These are phyloP conservation scores for Ips typographus DNA, from an alignment of 1,140 invertebrate species.

Conservation along the genomic window DNA sequence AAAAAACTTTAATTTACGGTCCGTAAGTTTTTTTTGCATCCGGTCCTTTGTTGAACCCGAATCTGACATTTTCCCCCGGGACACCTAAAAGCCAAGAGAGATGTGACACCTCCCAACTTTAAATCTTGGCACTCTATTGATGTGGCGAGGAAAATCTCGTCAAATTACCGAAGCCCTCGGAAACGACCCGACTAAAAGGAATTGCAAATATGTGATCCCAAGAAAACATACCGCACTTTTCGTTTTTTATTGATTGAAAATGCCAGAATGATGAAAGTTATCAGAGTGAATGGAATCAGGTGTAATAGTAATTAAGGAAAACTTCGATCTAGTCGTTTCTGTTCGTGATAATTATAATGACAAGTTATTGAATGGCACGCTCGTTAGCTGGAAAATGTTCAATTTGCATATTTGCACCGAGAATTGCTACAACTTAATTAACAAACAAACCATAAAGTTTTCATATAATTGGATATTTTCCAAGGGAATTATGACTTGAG, in stretches of 20 bases:
- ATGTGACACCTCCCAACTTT: constrained; percentile 13
- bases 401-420: neutral
- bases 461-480: neutral
- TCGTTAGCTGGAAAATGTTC: neutral
- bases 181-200: constrained; percentile 1
- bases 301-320: too few relatives aligned
- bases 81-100: constrained; percentile 11
- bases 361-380: too few relatives aligned
- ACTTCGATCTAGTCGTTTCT: too few relatives aligned
- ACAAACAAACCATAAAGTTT: constrained; percentile 4
- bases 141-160: constrained; percentile 7
- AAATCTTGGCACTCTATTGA: constrained; percentile 13
- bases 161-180: constrained; percentile 6
- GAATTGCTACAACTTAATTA: neutral
- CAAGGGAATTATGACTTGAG: neutral
- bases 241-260: constrained; percentile 6
- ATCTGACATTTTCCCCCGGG: constrained; percentile 2
- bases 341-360: too few relatives aligned
- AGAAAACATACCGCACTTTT: constrained; percentile 9
- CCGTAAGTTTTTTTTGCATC: constrained; percentile 4
- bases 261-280: too few relatives aligned
- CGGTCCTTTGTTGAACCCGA: constrained; percentile 4
- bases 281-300: too few relatives aligned
- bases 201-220: constrained; percentile 5
- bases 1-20: neutral